These are phyloP conservation scores for Himalopsyche phryganea DNA, from an alignment of 1,140 invertebrate species.

Conservation along the genomic window DNA sequence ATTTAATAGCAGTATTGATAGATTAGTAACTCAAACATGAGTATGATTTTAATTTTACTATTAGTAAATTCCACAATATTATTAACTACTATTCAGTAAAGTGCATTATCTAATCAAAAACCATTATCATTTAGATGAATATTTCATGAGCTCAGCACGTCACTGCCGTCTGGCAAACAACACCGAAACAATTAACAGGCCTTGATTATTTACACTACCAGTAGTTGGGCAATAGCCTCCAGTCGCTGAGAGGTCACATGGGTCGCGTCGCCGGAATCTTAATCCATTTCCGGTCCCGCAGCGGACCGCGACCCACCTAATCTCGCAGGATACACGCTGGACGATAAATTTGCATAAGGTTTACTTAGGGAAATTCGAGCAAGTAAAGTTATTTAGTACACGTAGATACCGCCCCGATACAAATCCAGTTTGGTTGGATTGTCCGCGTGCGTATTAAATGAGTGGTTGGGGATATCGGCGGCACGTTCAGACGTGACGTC, in stretches of 20 bases:
- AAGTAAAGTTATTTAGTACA: conserved; percentile 16
- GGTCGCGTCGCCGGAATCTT: conserved; percentile 1
- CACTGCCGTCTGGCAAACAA: too few relatives aligned
- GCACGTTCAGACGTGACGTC: background rate
- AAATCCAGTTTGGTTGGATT: background rate
- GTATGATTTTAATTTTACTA: too few relatives aligned
- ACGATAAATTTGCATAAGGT: conserved; percentile 21
- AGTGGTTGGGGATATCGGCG: background rate
- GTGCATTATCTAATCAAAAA: too few relatives aligned
- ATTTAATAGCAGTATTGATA: too few relatives aligned
- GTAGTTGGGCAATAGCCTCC: too few relatives aligned
- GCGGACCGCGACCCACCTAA: background rate
- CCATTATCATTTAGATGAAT: too few relatives aligned
- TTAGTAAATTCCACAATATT: too few relatives aligned
- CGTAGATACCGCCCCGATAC: conserved; percentile 3
- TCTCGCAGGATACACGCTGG: background rate
- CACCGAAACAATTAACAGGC: too few relatives aligned
- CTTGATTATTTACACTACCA: too few relatives aligned
- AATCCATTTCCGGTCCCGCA: conserved; percentile 5
- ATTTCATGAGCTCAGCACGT: too few relatives aligned
- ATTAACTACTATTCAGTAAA: too few relatives aligned
- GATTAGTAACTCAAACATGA: too few relatives aligned
- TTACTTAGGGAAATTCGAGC: conserved; percentile 7
- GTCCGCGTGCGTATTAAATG: background rate
- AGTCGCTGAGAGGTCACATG: background rate